Evolutionary conservation across 2,888 invertebrate genomes (phyloP).

Genomic region (Scaptomyza cyrtandrae): DNA sequence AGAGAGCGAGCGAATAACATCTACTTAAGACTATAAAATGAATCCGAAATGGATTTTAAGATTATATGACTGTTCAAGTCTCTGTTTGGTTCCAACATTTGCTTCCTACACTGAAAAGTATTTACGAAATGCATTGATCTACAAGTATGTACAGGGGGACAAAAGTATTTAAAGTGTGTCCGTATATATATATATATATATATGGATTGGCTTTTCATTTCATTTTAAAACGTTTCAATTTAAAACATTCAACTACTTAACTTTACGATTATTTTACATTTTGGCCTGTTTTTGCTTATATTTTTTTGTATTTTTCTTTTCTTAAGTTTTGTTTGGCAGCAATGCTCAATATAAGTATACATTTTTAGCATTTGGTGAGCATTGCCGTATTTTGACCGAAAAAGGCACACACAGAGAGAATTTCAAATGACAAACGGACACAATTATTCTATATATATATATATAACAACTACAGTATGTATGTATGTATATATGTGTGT

Average conservation of each 20-base stretch:
- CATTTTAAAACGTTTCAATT: slow-evolving; percentile 34
- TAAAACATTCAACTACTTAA: slow-evolving; percentile 76
- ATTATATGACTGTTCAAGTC: neutral
- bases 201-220: slow-evolving; percentile 23
- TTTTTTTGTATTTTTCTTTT: slow-evolving; percentile 19
- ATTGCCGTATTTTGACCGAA: slow-evolving; percentile 79
- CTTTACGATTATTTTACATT: slow-evolving; percentile 48
- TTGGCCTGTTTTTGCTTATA: slow-evolving; percentile 49
- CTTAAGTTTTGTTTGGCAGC: slow-evolving; percentile 32
- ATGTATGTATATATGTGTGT: slow-evolving; percentile 8
- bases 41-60: slow-evolving; percentile 10
- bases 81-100: slow-evolving; percentile 20
- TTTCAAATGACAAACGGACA: slow-evolving; percentile 71
- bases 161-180: slow-evolving; percentile 40
- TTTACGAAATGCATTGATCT: slow-evolving; percentile 66
- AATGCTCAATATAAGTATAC: slow-evolving; percentile 39
- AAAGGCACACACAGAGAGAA: slow-evolving; percentile 81
- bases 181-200: neutral
- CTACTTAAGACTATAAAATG: slow-evolving; percentile 31
- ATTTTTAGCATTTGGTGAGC: slow-evolving; percentile 50
- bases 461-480: slow-evolving; percentile 20
- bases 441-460: slow-evolving; percentile 30
- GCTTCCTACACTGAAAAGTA: slow-evolving; percentile 16
- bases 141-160: slow-evolving; percentile 75
- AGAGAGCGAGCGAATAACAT: slow-evolving; percentile 12